Base-by-base conservation (phyloP, 2,888 invertebrate species). In the Lepetodrilus schrolli region DNA sequence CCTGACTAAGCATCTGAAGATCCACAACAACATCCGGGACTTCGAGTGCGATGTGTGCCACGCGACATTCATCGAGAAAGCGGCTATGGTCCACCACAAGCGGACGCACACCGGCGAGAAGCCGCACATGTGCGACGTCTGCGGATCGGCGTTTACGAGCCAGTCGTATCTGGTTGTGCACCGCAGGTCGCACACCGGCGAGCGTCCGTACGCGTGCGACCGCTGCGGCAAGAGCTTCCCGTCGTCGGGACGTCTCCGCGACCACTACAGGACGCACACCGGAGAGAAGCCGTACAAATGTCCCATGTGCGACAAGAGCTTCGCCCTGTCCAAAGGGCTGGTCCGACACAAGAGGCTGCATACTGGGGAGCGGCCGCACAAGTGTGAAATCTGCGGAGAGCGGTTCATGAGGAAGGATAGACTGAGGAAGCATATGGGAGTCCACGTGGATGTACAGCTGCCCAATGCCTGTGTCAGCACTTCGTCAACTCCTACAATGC, bases 61-160 rank as follows among this genome's bases (percentile, higher is more conserved):
- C 4, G 72, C 70, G 37, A 49, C 66, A n/a, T 80, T 78, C 68
- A 68, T 74, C 17, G 75, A 78, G 37, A 78, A 74, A 30, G 66
- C 74, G 1, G 65, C 48, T 4, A 34, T 78, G 21, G 75, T 74
- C 4, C 26, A 47, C 4, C 80, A 80, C 49, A 66, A 74, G 51
- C 70, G 76, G 23, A 66, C 71, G 17, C 80, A 80, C 65, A 73
- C 74, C 2, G 76, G 78, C 5, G 73, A 76, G 13, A 74, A 76
- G 34, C 78, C 78, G 8, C 76, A 69, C 49, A 70, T 47, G 4
- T 80, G 80, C 50, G 51, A 69, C 13, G 21, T 72, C 17, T 80
- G 80, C 49, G 78, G 76, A 2, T 66, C 75, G 13, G 75, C 48
- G 4, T 80, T 78, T 43, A 36, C 48, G 10, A 49, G 58, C 21